phyloP scores from a whole-genome alignment of 1,140 invertebrate genomes.

The Sinonovacula constricta region DNA sequence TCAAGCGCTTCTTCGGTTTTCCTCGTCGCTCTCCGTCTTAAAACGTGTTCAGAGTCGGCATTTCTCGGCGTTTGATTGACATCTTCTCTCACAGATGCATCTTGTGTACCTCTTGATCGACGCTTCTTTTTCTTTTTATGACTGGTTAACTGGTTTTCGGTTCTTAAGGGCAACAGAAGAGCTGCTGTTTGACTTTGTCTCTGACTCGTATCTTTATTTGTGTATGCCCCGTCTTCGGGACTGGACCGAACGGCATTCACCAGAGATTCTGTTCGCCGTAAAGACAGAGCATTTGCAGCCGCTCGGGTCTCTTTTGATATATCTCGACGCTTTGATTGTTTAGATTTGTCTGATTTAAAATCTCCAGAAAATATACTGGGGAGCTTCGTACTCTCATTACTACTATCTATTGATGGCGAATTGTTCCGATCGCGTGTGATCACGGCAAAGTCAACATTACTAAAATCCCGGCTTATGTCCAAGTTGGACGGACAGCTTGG shows the following conservation, averaged over 20 bases:
- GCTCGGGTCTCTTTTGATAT: slow-evolving; percentile 5
- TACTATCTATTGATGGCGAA: background rate
- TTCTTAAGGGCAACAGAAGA: slow-evolving; percentile 35
- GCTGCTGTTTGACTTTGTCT: slow-evolving; percentile 33
- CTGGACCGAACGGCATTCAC: slow-evolving; percentile 1
- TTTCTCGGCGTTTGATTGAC: slow-evolving; percentile 29
- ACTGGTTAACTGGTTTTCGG: slow-evolving; percentile 6
- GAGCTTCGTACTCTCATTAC: background rate
- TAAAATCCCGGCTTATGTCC: slow-evolving; percentile 19
- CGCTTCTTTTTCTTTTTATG: slow-evolving; percentile 47
- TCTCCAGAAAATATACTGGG: slow-evolving; percentile 44
- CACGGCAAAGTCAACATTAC: slow-evolving; percentile 11
- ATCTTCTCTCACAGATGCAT: slow-evolving; percentile 6
- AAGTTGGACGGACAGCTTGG: slow-evolving; percentile 45
- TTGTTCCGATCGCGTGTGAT: background rate
- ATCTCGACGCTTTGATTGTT: slow-evolving; percentile 6
- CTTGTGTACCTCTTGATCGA: background rate
- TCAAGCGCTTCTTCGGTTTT: slow-evolving; percentile 31
- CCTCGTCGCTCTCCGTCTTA: background rate
- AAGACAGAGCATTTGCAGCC: slow-evolving; percentile 13
- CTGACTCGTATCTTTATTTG: slow-evolving; percentile 16
- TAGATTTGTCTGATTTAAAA: background rate
- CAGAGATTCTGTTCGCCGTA: slow-evolving; percentile 30
- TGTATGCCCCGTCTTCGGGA: background rate
- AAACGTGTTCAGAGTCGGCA: background rate